Conservation (phyloP, 2,888 invertebrate genomes). For the Cataglyphis livida region DNA sequence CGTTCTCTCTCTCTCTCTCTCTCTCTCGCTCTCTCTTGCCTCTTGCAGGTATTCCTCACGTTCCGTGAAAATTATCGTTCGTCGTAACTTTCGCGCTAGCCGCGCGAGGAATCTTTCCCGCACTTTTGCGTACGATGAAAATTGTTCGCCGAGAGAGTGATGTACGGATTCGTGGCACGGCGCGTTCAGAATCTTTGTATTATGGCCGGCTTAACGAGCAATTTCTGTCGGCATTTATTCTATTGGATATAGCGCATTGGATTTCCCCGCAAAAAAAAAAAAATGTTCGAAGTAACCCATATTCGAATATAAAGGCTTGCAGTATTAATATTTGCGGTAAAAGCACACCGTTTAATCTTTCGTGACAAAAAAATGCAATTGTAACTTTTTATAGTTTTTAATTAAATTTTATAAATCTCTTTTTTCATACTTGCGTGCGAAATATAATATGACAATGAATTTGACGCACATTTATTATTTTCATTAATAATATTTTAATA, state of each 20-base stretch:
- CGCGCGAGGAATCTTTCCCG: constrained; percentile 58
- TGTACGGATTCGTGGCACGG: constrained; percentile 54
- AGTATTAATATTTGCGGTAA: constrained; percentile 11
- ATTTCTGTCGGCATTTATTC: constrained; percentile 61
- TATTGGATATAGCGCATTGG: constrained; percentile 37
- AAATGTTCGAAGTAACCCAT: neutral
- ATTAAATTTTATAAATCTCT: neutral
- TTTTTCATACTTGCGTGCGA: neutral
- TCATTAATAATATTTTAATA: constrained; percentile 21
- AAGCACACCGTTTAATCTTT: neutral
- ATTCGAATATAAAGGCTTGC: neutral
- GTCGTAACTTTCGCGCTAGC: constrained; percentile 62
- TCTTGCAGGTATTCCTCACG: constrained; percentile 66
- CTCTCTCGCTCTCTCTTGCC: neutral
- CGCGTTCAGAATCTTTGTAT: constrained; percentile 48
- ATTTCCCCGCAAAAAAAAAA: neutral
- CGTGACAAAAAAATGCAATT: neutral
- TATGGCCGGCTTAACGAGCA: constrained; percentile 62
- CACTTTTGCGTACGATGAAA: constrained; percentile 60
- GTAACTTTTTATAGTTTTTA: neutral
- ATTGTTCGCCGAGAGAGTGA: constrained; percentile 63
- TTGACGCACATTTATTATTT: neutral
- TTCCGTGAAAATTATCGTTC: constrained; percentile 69
- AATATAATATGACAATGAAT: neutral
- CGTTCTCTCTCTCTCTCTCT: constrained; percentile 14